Conservation (phyloP, 2,797 vertebrate genomes). For the Euthynnus affinis region DNA sequence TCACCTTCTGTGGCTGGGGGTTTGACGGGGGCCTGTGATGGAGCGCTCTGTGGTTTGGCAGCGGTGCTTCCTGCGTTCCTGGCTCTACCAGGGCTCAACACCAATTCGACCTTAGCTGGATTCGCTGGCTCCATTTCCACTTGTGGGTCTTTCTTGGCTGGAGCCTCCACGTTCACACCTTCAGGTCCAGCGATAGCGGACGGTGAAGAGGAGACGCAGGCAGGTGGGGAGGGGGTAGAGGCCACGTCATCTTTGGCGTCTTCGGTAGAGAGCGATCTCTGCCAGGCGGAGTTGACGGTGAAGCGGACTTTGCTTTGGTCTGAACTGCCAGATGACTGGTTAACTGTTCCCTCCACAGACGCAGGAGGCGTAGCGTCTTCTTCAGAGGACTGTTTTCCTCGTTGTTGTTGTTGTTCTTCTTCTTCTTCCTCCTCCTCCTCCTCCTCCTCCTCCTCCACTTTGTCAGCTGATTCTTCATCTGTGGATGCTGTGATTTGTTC, state of each 20-base stretch:
- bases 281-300: conserved; percentile 84
- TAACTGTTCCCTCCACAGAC: background rate
- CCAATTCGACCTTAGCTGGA: conserved; percentile 45
- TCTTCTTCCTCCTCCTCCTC: background rate
- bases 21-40: conserved; percentile 1
- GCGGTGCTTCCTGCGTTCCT: conserved; percentile 25
- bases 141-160: conserved; percentile 21
- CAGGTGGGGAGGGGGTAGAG: conserved; percentile 42
- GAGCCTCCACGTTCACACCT: conserved; percentile 62
- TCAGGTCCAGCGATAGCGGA: conserved; percentile 23
- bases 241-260: conserved; percentile 72
- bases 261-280: conserved; percentile 79
- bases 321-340: conserved; percentile 26
- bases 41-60: conserved; percentile 21
- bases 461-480: background rate
- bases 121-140: conserved; percentile 53
- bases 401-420: too few relatives aligned
- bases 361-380: background rate
- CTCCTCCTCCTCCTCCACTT: background rate
- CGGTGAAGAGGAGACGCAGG: conserved; percentile 20
- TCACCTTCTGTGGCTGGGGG: conserved; percentile 60
- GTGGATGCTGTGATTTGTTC: background rate
- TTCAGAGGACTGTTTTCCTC: background rate
- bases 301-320: conserved; percentile 81
- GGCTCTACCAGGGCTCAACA: conserved; percentile 43